Percentiles rank a stretch among this genome's conserved stretches.
These are phyloP conservation scores for Rallus limicola DNA, from an alignment of 2,113 vertebrate genomes.

Conservation along the genomic window DNA sequence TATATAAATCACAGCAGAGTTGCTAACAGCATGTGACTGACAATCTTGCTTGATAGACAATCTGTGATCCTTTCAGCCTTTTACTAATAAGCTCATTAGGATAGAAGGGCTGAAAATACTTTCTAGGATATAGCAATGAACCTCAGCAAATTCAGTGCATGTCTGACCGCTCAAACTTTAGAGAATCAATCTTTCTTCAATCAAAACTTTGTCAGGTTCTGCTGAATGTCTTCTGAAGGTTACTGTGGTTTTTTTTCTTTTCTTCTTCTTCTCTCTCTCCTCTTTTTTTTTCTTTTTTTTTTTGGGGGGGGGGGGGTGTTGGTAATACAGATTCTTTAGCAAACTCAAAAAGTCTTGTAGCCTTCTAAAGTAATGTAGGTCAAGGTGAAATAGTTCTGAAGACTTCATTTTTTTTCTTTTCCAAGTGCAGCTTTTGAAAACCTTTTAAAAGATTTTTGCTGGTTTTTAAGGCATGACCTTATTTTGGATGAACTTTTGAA, in stretches of 20 bases:
- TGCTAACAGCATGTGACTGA: conserved; percentile 79
- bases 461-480: not conserved
- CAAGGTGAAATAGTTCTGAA: not conserved
- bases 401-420: not conserved
- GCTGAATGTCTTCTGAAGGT: conserved; percentile 76
- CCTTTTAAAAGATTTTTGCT: not conserved
- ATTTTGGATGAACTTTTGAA: conserved; percentile 19
- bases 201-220: conserved; percentile 78
- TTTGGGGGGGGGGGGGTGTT: too few species aligned
- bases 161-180: conserved; percentile 77
- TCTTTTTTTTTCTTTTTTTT: not conserved
- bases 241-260: not conserved
- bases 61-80: conserved; percentile 81
- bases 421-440: not conserved
- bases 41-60: conserved; percentile 79
- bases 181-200: conserved; percentile 82
- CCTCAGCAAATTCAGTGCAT: conserved; percentile 77
- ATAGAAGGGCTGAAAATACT: conserved; percentile 70
- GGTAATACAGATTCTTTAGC: not conserved
- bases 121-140: conserved; percentile 77
- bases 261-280: not conserved
- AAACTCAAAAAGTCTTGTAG: conserved; percentile 30
- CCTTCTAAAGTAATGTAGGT: conserved; percentile 17
- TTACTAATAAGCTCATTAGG: conserved; percentile 85
- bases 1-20: conserved; percentile 73